Evolutionary conservation across 2,113 vertebrate genomes (phyloP), one percentile per base, ranked within the genome.

Genomic region (Geococcyx californianus): DNA sequence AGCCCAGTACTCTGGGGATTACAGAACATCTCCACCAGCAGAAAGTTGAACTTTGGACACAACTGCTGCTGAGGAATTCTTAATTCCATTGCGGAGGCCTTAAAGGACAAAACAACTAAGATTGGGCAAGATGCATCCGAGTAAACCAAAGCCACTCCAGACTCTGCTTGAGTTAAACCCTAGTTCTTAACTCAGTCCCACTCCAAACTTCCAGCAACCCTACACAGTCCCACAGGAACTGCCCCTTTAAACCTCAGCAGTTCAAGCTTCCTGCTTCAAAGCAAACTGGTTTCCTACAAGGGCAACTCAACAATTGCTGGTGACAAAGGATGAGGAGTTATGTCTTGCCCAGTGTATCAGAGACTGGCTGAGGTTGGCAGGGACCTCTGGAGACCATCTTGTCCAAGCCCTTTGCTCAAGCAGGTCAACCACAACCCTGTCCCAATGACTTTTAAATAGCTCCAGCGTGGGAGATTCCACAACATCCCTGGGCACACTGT

Each of bases 241-340:
- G 26, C 60, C 93, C 62, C 67, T 90, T 64, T 79, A 80, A 76
- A 88, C 62, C 45, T 83, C 70, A 88, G 82, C 26, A 90, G 82
- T 67, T 83, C 80, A 64, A 90, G 36, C 76, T 86, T 95, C 86
- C 73, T 91, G 33, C 86, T 95, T 86, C 89, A 64, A 80, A 90
- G 44, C 67, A 86, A 73, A 76, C 40, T 85, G 59, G 84, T 88
- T 44, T 83, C 86, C 93, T 95, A 76, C 63, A 88, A 90, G 84
- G 59, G 69, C 86, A 95, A 70, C 82, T 93, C 79, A 88, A 93
- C 72, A 79, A 76, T 68, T 93, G 92, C 91, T 93, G 79, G 79
- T 83, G 62, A 93, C 79, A 87, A 85, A 84, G 94, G 87, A 94
- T 93, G 51, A 87, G 28, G 62, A 77, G 63, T 83, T 93, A 89